Evolutionary conservation across 2,113 vertebrate genomes (phyloP).

Genomic region (Leiothrix lutea): DNA sequence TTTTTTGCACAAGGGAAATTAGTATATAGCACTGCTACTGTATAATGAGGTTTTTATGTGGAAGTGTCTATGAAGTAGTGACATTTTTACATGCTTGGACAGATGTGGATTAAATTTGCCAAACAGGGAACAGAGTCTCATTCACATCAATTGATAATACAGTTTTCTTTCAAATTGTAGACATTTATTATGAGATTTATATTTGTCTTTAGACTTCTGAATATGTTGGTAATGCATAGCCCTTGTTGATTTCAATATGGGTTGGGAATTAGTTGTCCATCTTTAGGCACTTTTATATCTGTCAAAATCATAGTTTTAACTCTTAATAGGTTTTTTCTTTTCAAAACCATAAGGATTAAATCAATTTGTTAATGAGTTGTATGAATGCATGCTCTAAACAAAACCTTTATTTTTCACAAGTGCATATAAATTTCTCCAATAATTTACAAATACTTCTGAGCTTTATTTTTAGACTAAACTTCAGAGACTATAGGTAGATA

Average conservation of each 20-base stretch:
- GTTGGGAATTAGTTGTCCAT: neutral
- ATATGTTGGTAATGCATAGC: neutral
- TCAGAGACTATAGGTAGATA: neutral
- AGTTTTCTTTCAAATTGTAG: neutral
- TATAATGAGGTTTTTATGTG: neutral
- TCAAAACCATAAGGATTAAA: neutral
- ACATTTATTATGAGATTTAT: neutral
- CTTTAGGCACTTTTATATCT: neutral
- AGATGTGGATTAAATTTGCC: neutral
- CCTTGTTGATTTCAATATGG: neutral
- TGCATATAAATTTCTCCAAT: neutral
- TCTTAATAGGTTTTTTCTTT: neutral
- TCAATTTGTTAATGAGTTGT: neutral
- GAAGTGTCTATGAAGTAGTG: neutral
- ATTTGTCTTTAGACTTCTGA: neutral
- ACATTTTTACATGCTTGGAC: neutral
- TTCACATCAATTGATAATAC: neutral
- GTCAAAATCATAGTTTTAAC: neutral
- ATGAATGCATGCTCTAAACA: neutral
- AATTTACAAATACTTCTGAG: neutral
- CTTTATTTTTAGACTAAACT: neutral
- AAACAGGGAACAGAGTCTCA: neutral
- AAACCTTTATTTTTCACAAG: neutral
- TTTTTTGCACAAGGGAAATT: neutral
- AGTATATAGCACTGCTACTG: neutral